Percentiles rank a stretch among this genome's conserved stretches.
Conservation (phyloP, 2,113 vertebrate genomes). For the Zosterops borbonicus region DNA sequence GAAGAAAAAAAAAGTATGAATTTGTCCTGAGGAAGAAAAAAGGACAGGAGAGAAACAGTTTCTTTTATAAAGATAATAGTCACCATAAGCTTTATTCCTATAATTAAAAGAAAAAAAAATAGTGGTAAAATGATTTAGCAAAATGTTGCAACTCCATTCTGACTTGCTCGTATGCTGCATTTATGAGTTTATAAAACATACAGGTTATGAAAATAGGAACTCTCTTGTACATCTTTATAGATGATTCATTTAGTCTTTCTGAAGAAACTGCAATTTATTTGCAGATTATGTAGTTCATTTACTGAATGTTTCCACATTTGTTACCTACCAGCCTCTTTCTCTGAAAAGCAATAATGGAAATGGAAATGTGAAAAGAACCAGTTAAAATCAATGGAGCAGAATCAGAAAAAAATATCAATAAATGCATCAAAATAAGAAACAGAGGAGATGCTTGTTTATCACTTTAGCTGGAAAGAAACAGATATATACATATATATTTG, state of each 20-base stretch:
- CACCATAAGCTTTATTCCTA: neutral
- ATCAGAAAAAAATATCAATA: neutral
- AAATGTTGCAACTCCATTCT: neutral
- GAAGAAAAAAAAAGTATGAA: neutral
- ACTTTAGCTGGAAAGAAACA: neutral
- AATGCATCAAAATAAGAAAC: neutral
- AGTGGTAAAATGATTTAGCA: neutral
- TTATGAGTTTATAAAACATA: conserved; percentile 29
- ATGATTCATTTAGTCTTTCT: conserved; percentile 29
- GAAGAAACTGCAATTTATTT: conserved; percentile 26
- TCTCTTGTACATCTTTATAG: neutral
- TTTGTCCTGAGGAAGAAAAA: neutral
- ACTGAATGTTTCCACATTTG: conserved; percentile 8
- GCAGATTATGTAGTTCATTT: neutral
- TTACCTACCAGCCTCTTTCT: neutral
- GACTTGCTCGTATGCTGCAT: neutral
- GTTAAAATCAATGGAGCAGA: neutral
- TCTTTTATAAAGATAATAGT: neutral
- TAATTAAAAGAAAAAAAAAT: neutral
- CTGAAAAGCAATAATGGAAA: conserved; percentile 29
- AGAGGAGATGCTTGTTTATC: neutral
- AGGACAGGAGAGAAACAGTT: neutral
- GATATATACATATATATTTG: rapidly evolving
- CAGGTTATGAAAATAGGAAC: conserved; percentile 4
- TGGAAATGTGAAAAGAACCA: neutral